Evolutionary conservation across 2,113 vertebrate genomes (phyloP).

Genomic region (Cervus canadensis): DNA sequence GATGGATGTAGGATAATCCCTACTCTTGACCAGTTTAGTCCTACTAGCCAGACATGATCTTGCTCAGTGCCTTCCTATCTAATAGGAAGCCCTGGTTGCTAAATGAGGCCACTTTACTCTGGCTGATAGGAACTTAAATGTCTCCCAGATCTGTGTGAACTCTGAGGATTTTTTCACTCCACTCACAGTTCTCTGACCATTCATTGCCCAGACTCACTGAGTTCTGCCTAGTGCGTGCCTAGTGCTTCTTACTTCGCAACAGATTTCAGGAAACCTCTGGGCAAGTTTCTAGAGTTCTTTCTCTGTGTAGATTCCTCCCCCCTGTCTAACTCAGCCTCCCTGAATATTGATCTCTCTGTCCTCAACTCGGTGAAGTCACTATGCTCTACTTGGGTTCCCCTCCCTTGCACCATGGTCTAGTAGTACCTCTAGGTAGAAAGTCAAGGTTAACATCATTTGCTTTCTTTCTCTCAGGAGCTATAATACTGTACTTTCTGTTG

Average conservation of each 20-base stretch:
- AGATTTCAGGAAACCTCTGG: not conserved
- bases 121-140: not conserved
- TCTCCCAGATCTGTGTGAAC: not conserved
- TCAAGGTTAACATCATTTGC: not conserved
- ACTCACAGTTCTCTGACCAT: not conserved
- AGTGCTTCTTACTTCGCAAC: not conserved
- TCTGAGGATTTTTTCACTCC: not conserved
- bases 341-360: not conserved
- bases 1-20: not conserved
- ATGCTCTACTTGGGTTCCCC: not conserved
- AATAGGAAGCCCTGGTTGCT: not conserved
- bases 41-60: not conserved
- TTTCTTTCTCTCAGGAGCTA: not conserved
- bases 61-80: not conserved
- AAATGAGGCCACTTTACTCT: not conserved
- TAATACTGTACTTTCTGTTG: not conserved
- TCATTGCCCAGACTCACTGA: not conserved
- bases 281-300: not conserved
- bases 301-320: not conserved
- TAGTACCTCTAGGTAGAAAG: not conserved
- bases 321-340: not conserved
- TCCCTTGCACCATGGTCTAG: not conserved
- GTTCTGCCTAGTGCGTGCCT: not conserved
- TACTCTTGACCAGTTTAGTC: not conserved
- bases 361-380: not conserved